A percentile compares a stretch with the other conserved stretches of the same genome.
phyloP scores from a whole-genome alignment of 2,797 vertebrate species.

The Ispidina picta region DNA sequence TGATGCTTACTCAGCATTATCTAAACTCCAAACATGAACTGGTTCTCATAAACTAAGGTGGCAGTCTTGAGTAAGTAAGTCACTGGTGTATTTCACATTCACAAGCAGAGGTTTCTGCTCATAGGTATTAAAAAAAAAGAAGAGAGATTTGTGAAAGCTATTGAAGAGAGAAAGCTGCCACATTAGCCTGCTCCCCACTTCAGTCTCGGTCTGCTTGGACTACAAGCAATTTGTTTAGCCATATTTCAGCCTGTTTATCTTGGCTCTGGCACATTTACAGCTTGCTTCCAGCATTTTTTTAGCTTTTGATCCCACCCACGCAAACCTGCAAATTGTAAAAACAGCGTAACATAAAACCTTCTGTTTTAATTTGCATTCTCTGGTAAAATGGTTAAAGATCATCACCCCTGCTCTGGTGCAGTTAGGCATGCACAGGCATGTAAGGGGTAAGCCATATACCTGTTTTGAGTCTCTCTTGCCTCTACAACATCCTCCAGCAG shows the following conservation, averaged over 20 bases:
- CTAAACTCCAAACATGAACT: not conserved
- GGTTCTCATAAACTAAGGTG: not conserved
- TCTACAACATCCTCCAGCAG: not conserved
- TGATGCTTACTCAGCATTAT: not conserved
- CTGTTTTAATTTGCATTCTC: not conserved
- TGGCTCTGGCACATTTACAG: not conserved
- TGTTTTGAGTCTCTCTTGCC: not conserved
- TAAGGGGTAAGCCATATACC: rapidly evolving
- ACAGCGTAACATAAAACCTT: not conserved
- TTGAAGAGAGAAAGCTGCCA: not conserved
- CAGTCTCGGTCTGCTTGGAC: not conserved
- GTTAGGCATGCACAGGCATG: not conserved
- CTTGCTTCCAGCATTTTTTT: not conserved
- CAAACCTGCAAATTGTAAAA: not conserved
- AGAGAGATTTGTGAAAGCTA: not conserved
- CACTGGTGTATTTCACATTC: rapidly evolving
- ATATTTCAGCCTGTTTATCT: not conserved
- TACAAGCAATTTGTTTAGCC: too few relatives aligned
- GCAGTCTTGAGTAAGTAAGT: not conserved
- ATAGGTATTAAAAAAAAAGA: not conserved
- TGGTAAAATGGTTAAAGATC: not conserved
- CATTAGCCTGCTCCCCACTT: not conserved
- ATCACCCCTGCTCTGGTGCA: not conserved
- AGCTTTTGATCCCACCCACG: not conserved
- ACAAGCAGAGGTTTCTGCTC: not conserved